Conservation (phyloP, 2,888 invertebrate genomes). For the Drosophila neonasuta region DNA sequence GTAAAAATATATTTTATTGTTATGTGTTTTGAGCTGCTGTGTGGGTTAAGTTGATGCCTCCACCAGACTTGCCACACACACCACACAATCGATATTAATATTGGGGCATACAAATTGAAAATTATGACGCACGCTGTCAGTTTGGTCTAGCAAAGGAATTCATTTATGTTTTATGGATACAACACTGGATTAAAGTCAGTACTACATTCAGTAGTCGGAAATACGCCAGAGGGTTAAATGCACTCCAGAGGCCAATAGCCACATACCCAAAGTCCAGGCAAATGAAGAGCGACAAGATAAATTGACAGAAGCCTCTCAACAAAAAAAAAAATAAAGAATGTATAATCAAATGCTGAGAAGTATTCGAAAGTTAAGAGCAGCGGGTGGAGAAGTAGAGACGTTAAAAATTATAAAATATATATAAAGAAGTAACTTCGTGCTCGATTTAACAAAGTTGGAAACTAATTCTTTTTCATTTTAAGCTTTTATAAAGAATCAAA, state of each 20-base stretch:
- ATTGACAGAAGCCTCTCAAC: slow-evolving; percentile 1
- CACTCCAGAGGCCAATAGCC: slow-evolving; percentile 30
- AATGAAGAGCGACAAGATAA: slow-evolving; percentile 1
- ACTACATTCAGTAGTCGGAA: slow-evolving; percentile 12
- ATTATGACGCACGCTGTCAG: slow-evolving; percentile 57
- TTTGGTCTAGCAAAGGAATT: slow-evolving; percentile 30
- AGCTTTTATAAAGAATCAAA: too few relatives aligned
- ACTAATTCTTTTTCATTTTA: too few relatives aligned
- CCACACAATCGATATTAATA: slow-evolving; percentile 73
- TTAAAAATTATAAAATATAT: too few relatives aligned
- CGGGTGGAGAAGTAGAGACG: not conserved
- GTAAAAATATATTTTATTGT: slow-evolving; percentile 68
- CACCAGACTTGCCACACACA: slow-evolving; percentile 27
- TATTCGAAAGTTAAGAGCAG: not conserved
- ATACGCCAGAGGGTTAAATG: slow-evolving; percentile 44
- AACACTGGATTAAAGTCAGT: slow-evolving; percentile 44
- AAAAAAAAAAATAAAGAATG: not conserved
- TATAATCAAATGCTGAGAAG: not conserved
- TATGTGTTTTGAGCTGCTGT: slow-evolving; percentile 48
- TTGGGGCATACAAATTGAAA: slow-evolving; percentile 71
- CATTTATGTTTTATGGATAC: slow-evolving; percentile 57
- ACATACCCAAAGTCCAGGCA: not conserved
- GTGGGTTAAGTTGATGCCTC: slow-evolving; percentile 42
- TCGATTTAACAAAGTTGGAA: too few relatives aligned
- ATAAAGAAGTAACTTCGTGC: too few relatives aligned